Base-by-base conservation (phyloP, 2,113 vertebrate genomes). In the Progne subis region DNA sequence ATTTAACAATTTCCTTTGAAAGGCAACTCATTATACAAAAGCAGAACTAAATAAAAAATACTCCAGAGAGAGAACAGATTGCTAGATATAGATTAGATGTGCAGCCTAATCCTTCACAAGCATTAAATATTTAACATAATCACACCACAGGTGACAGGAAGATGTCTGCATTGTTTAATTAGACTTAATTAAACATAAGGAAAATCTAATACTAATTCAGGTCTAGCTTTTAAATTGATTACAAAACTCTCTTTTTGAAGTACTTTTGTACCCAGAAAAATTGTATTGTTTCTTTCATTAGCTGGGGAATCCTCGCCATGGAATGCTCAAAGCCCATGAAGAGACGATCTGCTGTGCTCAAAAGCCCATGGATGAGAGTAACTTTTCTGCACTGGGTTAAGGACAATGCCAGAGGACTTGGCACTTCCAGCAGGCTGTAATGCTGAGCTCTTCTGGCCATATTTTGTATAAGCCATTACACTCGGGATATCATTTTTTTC, bases 91-190 rank as follows among this genome's bases (percentile, higher is more conserved):
- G 97, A 97, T 97, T 97, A 96, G 97, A 98, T 96, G 96, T 67
- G 50, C 97, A 95, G 96, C 49, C 95, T 98, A 97, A 98, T 98
- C 97, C 97, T 98, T 98, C 97, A 96, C 82, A 88, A 65, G 93
- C 97, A 98, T 98, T 98, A 98, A 98, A 98, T 97, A 98, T 98
- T 98, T 98, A 98, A 96, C 96, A 95, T 96, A 96, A 97, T 97
- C 90, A 88, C 94, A 92, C 92, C 96, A 68, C 97, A 97, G 98
- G 97, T 98, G 98, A 98, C 96, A 97, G 94, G 95, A 96, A 97
- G 96, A 97, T 93, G 96, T 96, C 93, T 92, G 97, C 95, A 97
- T 97, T 98, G 97, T 98, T 98, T 98, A 98, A 98, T 98, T 98
- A 97, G 96, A 96, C 96, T 98, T 98, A 98, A 98, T 98, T 98